Base-by-base conservation (phyloP, 2,888 invertebrate genomes). In the Bibio marci region DNA sequence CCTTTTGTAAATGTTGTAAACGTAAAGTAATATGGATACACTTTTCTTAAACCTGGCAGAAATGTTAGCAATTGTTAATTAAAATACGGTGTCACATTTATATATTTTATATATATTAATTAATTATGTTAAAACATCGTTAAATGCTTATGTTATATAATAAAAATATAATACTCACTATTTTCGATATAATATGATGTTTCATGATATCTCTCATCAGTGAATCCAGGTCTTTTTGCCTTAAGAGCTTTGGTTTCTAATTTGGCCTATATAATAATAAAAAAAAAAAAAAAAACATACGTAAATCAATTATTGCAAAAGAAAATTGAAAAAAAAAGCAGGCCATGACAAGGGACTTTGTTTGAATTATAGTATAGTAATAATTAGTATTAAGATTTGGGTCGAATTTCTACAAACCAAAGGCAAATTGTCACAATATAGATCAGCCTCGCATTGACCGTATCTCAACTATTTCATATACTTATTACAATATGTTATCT, bases 1-100 rank as follows among this genome's bases (percentile, higher is more conserved):
- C 91, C 90, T 66, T 95, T 95, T 44, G 90, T 90, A 66, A 88
- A 92, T 30, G 92, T 90, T 45, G 88, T 86, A 65, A 92, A 95
- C 44, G 88, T 90, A 67, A 90, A 95, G 65, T 88, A 87, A 66
- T 95, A 95, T 1, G 95, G 95, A 60, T 90, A 91, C 3, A 95
- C 94, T 69, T 95, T 94, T 49, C 94, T 71, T 49, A 94, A 72
- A 50, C 90, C 91, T 88, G 71, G n/a, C n/a, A n/a, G n/a, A n/a
- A n/a, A n/a, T n/a, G n/a, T n/a, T 17, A 66, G 61, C 4, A 22
- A 22, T 22, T 6, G 22, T 6, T 6, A 22, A 22, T 22, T 6
- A 22, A 22, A 22, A 22, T 22, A 8, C 22, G 22, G 22, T 22
- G 8, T 22, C 4, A 6, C 8, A 22, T 22, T n/a, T n/a, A n/a